Evolutionary conservation across 2,797 vertebrate genomes (phyloP).

Genomic region (Megalops cyprinoides): DNA sequence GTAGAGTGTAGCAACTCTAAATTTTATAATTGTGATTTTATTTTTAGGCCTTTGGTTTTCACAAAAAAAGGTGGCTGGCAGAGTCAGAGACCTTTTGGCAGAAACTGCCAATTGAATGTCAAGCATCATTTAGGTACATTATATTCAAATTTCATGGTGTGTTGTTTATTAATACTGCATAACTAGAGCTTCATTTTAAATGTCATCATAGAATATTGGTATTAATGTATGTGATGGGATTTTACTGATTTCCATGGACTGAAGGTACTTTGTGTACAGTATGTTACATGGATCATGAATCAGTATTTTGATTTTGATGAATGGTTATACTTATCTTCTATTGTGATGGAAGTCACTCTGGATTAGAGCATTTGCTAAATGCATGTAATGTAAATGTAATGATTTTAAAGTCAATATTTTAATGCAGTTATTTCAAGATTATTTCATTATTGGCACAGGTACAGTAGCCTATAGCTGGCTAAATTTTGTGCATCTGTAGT

Average conservation of each 20-base stretch:
- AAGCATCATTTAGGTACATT: neutral
- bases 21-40: constrained; percentile 9
- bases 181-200: neutral
- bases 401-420: too few relatives aligned
- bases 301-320: neutral
- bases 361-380: too few relatives aligned
- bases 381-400: too few relatives aligned
- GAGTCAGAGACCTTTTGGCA: constrained; percentile 11
- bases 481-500: neutral
- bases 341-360: too few relatives aligned
- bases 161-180: neutral
- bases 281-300: constrained; percentile 16
- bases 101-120: neutral
- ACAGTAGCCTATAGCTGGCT: neutral
- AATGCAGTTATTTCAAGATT: too few relatives aligned
- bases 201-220: neutral
- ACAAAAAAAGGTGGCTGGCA: constrained; percentile 21
- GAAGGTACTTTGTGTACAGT: constrained; percentile 10
- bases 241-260: constrained; percentile 44
- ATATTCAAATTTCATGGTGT: neutral
- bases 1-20: neutral
- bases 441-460: neutral
- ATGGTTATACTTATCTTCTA: too few relatives aligned
- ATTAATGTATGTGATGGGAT: constrained; percentile 6
- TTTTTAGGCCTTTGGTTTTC: constrained; percentile 38